Percentiles rank a stretch among this genome's conserved stretches.
These are phyloP conservation scores for Schizopygopsis pylzovi DNA, from an alignment of 2,797 vertebrate species.

Conservation along the genomic window DNA sequence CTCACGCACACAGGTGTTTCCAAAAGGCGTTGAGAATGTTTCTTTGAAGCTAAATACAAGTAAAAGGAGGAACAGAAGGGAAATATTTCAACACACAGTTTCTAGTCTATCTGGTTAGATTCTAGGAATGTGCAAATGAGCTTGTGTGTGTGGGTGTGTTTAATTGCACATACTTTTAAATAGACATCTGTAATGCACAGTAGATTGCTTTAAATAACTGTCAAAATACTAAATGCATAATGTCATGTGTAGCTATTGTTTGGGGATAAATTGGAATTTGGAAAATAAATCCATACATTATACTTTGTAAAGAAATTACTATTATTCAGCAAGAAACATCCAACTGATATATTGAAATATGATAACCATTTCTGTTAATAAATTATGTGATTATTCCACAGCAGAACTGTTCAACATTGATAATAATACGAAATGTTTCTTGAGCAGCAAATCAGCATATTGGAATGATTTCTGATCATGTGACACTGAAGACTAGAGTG, in stretches of 20 bases:
- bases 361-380: no score
- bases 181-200: background rate
- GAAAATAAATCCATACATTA: background rate
- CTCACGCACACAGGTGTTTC: background rate
- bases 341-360: no score
- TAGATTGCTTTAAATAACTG: background rate
- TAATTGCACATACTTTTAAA: background rate
- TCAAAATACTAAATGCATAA: background rate
- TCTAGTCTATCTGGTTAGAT: conserved; percentile 18
- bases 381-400: background rate
- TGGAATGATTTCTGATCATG: background rate
- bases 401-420: background rate
- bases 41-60: conserved; percentile 34
- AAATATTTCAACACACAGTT: conserved; percentile 7
- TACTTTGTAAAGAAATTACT: background rate
- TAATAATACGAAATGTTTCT: background rate
- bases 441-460: background rate
- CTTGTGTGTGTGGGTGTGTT: background rate
- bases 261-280: background rate
- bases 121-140: conserved; percentile 28
- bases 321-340: no score
- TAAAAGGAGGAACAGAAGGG: conserved; percentile 21
- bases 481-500: background rate
- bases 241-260: background rate
- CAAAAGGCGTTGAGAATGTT: background rate